Evolutionary conservation across 2,113 vertebrate genomes (phyloP).

Genomic region (Apeltes quadracus): DNA sequence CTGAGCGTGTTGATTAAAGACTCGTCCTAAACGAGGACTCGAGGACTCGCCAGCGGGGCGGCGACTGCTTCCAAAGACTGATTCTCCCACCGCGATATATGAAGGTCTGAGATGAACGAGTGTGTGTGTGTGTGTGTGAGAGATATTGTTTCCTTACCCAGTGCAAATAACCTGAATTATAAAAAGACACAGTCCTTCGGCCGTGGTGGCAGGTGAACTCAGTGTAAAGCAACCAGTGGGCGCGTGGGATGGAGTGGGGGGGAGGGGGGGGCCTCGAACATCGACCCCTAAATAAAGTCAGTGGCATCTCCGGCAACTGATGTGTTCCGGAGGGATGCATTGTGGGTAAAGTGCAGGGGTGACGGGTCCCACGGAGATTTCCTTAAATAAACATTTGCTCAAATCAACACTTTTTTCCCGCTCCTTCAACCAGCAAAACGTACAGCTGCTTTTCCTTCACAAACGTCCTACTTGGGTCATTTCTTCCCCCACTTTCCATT

Average conservation of each 20-base stretch:
- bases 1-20: no score
- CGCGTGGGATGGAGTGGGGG: not conserved
- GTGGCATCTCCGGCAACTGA: constrained; percentile 52
- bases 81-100: constrained; percentile 28
- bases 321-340: constrained; percentile 61
- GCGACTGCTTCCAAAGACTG: not conserved
- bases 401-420: constrained; percentile 55
- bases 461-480: constrained; percentile 34
- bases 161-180: constrained; percentile 77
- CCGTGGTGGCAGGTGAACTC: constrained; percentile 54
- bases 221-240: constrained; percentile 52
- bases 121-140: constrained; percentile 24
- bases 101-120: constrained; percentile 31
- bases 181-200: constrained; percentile 68
- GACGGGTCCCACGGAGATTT: constrained; percentile 67
- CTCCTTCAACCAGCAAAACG: constrained; percentile 48
- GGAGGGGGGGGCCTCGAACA: constrained; percentile 14
- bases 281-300: constrained; percentile 29
- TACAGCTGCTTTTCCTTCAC: constrained; percentile 46
- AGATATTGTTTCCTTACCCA: constrained; percentile 57
- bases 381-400: constrained; percentile 60
- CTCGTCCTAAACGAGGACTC: constrained; percentile 6
- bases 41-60: not conserved
- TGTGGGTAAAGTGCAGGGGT: constrained; percentile 82
- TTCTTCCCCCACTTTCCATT: constrained; percentile 1